Evolutionary conservation across 2,888 invertebrate species (phyloP).

Genomic region (Gymnosoma rotundatum): DNA sequence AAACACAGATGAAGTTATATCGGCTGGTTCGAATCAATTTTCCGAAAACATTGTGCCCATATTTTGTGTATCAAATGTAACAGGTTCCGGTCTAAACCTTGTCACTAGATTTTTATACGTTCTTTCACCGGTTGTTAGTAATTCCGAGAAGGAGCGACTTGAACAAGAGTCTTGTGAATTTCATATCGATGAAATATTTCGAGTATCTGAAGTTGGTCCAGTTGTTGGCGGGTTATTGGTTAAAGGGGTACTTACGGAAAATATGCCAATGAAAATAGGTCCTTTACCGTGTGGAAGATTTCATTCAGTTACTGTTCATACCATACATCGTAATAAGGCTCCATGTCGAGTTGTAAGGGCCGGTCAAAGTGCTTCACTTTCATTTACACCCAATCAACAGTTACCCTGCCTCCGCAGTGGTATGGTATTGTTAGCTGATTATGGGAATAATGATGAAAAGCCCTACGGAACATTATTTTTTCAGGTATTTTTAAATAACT

Average conservation of each 20-base stretch:
- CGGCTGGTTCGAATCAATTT: constrained; percentile 86
- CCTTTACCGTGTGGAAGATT: constrained; percentile 92
- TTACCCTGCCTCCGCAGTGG: constrained; percentile 88
- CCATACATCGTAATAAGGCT: constrained; percentile 95
- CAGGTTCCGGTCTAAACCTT: constrained; percentile 91
- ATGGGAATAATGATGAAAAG: constrained; percentile 80
- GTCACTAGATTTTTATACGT: constrained; percentile 94
- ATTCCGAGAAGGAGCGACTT: constrained; percentile 87
- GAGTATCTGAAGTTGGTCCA: constrained; percentile 91
- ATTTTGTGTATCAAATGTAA: constrained; percentile 95
- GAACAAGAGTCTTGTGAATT: constrained; percentile 91
- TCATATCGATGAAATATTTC: constrained; percentile 97
- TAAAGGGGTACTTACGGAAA: constrained; percentile 93
- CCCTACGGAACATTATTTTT: constrained; percentile 86
- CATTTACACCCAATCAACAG: constrained; percentile 82
- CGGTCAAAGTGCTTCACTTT: constrained; percentile 94
- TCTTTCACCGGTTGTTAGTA: constrained; percentile 86
- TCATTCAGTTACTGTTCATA: constrained; percentile 88
- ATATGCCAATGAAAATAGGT: constrained; percentile 89
- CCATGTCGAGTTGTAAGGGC: constrained; percentile 94
- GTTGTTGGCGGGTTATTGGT: constrained; percentile 93
- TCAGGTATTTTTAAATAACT: constrained; percentile 82
- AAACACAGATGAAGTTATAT: constrained; percentile 88
- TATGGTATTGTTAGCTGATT: constrained; percentile 89
- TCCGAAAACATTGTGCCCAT: constrained; percentile 88